These are phyloP conservation scores for Hylia prasina DNA, from an alignment of 2,113 vertebrate species.

Conservation along the genomic window DNA sequence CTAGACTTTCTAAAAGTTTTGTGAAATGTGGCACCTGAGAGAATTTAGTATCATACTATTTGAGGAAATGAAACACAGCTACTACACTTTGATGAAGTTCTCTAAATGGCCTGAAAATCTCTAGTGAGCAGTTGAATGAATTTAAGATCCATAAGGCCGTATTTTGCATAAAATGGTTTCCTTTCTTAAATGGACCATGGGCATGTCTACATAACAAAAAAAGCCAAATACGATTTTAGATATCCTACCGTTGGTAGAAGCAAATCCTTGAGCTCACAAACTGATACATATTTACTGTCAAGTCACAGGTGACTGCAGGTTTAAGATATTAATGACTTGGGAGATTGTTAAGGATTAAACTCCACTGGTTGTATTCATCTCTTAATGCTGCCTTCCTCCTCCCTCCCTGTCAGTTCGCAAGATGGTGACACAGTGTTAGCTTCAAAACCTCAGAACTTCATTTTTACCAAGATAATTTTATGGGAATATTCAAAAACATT, in stretches of 20 bases:
- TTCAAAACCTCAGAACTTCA: not conserved
- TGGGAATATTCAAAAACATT: not conserved
- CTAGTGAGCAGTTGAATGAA: not conserved
- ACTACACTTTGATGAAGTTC: not conserved
- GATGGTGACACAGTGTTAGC: not conserved
- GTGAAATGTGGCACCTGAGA: not conserved
- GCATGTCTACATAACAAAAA: not conserved
- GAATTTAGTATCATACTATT: not conserved
- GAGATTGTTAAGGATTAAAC: not conserved
- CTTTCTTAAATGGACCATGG: not conserved
- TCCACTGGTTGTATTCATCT: rapidly evolving
- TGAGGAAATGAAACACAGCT: not conserved
- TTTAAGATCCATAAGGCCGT: not conserved
- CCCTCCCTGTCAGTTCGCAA: not conserved
- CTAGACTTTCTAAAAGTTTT: not conserved
- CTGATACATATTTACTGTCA: not conserved
- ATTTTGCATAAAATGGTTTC: not conserved
- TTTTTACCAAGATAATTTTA: not conserved
- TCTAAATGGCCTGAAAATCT: not conserved
- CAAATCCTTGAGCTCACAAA: not conserved
- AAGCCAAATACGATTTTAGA: not conserved
- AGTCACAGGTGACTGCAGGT: not conserved
- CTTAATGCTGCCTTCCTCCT: not conserved
- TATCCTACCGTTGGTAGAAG: not conserved
- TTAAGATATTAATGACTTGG: not conserved